A percentile compares a stretch with the other conserved stretches of the same genome.
Evolutionary conservation across 2,113 vertebrate species (phyloP).

Genomic region (Pangasianodon hypophthalmus): DNA sequence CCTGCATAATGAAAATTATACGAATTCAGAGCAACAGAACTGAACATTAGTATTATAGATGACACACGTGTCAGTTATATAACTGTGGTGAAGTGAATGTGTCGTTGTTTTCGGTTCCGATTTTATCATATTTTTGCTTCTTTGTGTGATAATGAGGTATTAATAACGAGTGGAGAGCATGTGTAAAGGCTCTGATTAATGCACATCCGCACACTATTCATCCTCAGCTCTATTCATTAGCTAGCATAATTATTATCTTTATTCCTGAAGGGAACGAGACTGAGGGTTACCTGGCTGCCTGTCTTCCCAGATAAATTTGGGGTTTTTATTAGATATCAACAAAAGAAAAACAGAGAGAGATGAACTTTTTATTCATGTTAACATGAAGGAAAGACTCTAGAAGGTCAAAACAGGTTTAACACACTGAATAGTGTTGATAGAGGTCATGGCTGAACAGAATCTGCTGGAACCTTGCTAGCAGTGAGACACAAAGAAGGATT

Average conservation of each 20-base stretch:
- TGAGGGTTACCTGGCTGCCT: background rate
- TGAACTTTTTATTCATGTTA: background rate
- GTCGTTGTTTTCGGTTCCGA: background rate
- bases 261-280: background rate
- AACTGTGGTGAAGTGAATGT: background rate
- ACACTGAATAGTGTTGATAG: background rate
- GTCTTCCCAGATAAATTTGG: background rate
- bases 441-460: background rate
- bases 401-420: background rate
- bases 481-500: background rate
- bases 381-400: background rate
- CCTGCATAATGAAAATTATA: background rate
- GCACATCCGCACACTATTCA: constrained; percentile 47
- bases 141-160: constrained; percentile 48
- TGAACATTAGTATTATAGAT: background rate
- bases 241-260: constrained; percentile 61
- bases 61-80: background rate
- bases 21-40: background rate
- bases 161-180: background rate
- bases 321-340: background rate
- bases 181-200: constrained; percentile 54
- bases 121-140: background rate
- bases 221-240: constrained; percentile 65
- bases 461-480: background rate
- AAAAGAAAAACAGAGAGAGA: background rate